Evolutionary conservation across 2,113 vertebrate genomes (phyloP).

Genomic region (Macroglossus sobrinus): DNA sequence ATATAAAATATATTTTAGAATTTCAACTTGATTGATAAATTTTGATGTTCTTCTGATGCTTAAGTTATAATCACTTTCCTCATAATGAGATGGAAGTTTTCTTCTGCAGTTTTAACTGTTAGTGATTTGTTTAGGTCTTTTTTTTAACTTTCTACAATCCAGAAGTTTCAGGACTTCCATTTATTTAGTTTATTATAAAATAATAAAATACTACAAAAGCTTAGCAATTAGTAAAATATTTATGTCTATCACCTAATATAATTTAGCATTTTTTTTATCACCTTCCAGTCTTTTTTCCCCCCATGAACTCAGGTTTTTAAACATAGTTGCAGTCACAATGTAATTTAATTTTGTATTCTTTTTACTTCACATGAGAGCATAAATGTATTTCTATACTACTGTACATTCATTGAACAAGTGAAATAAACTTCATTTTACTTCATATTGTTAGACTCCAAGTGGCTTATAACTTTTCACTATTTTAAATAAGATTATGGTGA

Average conservation of each 20-base stretch:
- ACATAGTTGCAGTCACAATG: not conserved
- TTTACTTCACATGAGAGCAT: not conserved
- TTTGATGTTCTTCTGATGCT: not conserved
- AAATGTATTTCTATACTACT: not conserved
- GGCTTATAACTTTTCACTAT: not conserved
- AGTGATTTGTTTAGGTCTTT: not conserved
- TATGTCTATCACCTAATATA: not conserved
- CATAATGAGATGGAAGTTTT: not conserved
- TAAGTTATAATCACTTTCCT: not conserved
- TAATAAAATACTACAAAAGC: not conserved
- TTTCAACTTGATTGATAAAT: not conserved
- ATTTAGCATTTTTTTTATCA: not conserved
- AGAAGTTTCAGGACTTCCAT: not conserved
- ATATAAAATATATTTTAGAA: not conserved
- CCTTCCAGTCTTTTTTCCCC: not conserved
- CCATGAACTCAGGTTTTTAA: not conserved
- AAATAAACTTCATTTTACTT: not conserved
- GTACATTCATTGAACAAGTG: not conserved
- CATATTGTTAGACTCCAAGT: not conserved
- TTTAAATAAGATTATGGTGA: not conserved
- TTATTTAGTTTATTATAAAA: constrained; percentile 1
- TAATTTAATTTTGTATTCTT: not conserved
- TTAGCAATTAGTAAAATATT: not conserved
- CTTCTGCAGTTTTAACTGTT: not conserved
- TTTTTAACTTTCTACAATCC: not conserved